Base-by-base conservation (phyloP, 2,113 vertebrate species). In the Alectura lathami region DNA sequence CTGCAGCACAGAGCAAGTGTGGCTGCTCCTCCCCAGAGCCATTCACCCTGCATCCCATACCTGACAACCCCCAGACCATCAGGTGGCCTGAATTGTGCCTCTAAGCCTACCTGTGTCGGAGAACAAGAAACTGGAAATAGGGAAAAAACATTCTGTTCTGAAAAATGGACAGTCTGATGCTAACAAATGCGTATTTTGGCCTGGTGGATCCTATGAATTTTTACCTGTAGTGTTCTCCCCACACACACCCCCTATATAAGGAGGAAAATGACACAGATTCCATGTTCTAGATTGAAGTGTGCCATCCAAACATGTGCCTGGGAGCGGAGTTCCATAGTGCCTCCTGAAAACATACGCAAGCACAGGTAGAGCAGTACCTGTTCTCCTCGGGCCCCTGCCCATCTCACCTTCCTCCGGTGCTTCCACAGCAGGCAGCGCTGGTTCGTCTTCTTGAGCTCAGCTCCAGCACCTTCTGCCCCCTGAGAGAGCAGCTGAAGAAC, bases 21-120 rank as follows among this genome's bases (percentile, higher is more conserved):
- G n/a, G 79, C 72, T 48, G 18, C 40, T 74, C 26, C 77, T 79
- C 60, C 67, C 2, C 1, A 70, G 70, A 80, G 42, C 23, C 6
- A 0, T 80, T 62, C n/a, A 40, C 53, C 1, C 1, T 40, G 6
- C 73, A 34, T 62, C 67, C 67, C 11, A 0, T 66, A 38, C 60
- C 88, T 73, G 45, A 57, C 43, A 84, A 51, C 40, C n/a, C 81
- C 76, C 26, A 18, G 83, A 90, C 0, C 72, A 87, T 42, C 47
- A 63, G 43, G 67, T 16, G 38, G 32, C 15, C 29, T 77, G 50
- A 74, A 36, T 7, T 77, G 56, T 81, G 32, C 73, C 83, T 87
- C 64, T 45, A 63, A 83, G 56, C 64, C 47, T 66, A 13, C 51
- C 59, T 80, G 27, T n/a, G 10, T 54, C 32, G 36, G 32, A 51